A percentile compares a stretch with the other conserved stretches of the same genome.
Conservation (phyloP, 2,113 vertebrate species). For the Lamprotornis superbus region DNA sequence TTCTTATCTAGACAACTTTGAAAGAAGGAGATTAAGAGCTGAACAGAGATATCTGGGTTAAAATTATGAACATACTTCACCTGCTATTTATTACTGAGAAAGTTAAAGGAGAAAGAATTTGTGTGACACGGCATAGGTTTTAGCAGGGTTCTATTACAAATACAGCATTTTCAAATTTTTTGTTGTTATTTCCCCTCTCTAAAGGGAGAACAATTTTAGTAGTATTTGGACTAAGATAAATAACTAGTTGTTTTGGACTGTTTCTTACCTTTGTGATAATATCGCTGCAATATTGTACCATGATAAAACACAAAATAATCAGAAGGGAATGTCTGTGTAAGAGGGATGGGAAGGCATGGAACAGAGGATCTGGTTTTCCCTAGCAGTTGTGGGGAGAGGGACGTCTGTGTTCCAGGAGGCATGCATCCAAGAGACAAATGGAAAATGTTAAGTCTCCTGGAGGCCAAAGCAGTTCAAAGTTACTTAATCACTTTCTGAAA, state of each 20-base stretch:
- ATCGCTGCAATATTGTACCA: not conserved
- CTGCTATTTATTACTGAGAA: conserved; percentile 14
- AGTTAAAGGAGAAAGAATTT: not conserved
- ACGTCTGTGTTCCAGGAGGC: not conserved
- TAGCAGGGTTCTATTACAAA: not conserved
- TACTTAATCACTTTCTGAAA: conserved; percentile 55
- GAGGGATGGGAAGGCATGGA: not conserved
- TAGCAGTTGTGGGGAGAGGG: not conserved
- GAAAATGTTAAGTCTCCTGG: conserved; percentile 18
- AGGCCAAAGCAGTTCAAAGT: conserved; percentile 35
- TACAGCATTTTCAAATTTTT: not conserved
- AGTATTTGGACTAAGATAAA: not conserved
- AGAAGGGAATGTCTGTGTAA: not conserved
- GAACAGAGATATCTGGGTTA: not conserved
- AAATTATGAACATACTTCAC: not conserved
- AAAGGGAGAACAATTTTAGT: not conserved
- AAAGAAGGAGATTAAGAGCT: conserved; percentile 24
- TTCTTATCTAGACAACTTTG: not conserved
- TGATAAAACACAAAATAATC: not conserved
- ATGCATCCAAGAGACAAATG: not conserved
- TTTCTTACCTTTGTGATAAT: not conserved
- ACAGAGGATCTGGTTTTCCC: not conserved
- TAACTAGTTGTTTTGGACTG: not conserved
- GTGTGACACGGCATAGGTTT: not conserved
- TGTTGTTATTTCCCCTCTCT: not conserved